Evolutionary conservation across 2,888 invertebrate genomes (phyloP), one percentile per base, ranked within the genome.

Genomic region (Clostera curtula): DNA sequence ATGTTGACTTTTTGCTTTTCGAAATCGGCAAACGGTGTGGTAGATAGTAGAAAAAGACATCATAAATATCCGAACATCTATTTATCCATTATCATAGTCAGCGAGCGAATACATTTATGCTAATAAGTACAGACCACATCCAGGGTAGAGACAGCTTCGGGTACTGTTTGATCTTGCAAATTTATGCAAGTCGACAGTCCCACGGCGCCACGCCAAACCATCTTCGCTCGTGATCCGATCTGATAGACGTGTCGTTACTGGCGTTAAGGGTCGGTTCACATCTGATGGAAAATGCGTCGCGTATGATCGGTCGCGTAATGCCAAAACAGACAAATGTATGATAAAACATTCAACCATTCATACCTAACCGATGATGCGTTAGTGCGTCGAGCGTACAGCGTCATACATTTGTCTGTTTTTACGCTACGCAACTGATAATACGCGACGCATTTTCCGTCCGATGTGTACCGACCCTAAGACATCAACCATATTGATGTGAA

Each of bases 151-250:
- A 36, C 36, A 43, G 53, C 52, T 50, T 40, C 50, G 55, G 62
- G 54, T 48, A 45, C 68, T 61, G 63, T 58, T 80, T 80, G 76
- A 73, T 75, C 73, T 76, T 79, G 80, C 74, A 80, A 82, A 82
- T 80, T 75, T 82, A 82, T 82, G 80, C 80, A 75, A 82, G 71
- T 67, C 70, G 69, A 61, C 66, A 69, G 66, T 75, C 70, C 67
- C 75, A 73, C 66, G 70, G 66, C 75, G 70, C 67, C 75, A 73
- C 71, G 74, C 76, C 79, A 77, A 73, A 73, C 76, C 75, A 75
- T 70, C 75, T 77, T 69, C 66, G 56, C 63, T 59, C 74, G 77
- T 76, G 77, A 80, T 80, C 74, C 69, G 76, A 80, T 80, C 71
- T 75, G 66, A 77, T 79, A 77, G 66, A 55, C 53, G 69, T 70